Conservation (phyloP, 35 echinoderm and acorn worm genomes). For the Hemicentrotus pulcherrimus region DNA sequence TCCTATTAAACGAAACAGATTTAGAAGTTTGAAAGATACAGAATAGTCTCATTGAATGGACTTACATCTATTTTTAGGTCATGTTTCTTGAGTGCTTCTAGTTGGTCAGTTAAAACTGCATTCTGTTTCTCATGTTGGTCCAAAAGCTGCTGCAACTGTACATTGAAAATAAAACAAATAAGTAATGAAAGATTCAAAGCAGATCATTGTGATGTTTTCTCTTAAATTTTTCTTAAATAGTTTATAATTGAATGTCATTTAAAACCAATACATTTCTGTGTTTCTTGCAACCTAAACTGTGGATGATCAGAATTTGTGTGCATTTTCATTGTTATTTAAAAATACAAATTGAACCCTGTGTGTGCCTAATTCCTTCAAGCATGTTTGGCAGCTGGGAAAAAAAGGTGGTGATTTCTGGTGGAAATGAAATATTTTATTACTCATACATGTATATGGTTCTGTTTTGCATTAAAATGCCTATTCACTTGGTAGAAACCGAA, state of each 20-base stretch:
- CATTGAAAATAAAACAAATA: not conserved
- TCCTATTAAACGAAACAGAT: not conserved
- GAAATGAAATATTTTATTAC: not conserved
- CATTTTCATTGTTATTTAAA: not conserved
- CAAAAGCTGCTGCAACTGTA: slow-evolving; percentile 2
- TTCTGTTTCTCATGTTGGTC: slow-evolving; percentile 44
- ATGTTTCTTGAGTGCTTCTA: slow-evolving; percentile 39
- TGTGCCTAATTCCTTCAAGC: not conserved
- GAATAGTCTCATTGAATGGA: not conserved
- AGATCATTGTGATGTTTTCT: too few species aligned
- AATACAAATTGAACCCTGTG: not conserved
- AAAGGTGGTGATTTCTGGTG: not conserved
- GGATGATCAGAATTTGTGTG: not conserved
- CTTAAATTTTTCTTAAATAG: too few species aligned
- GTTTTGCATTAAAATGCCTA: not conserved
- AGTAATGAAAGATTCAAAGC: not conserved
- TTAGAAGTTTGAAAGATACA: not conserved
- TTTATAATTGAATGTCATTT: too few species aligned
- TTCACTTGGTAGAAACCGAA: slow-evolving; percentile 17
- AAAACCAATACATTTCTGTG: not conserved
- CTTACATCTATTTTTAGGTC: slow-evolving; percentile 40
- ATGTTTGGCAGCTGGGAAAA: not conserved
- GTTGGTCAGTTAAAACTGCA: slow-evolving; percentile 18
- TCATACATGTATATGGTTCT: not conserved
- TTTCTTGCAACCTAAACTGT: not conserved